A percentile compares a stretch with the other conserved stretches of the same genome.
These are phyloP conservation scores for Crotophaga sulcirostris DNA, from an alignment of 2,113 vertebrate genomes.

Conservation along the genomic window DNA sequence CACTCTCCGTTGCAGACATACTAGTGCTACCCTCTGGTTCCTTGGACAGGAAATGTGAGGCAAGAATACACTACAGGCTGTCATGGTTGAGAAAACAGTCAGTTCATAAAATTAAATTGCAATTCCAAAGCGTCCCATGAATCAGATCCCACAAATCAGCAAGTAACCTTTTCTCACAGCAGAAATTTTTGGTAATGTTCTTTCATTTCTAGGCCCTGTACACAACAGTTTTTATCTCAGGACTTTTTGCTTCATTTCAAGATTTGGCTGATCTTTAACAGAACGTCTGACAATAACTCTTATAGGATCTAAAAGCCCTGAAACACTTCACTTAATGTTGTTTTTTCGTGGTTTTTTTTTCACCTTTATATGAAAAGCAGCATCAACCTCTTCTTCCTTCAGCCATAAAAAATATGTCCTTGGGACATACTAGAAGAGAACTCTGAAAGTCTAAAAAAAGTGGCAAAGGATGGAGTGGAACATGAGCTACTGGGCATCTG, in stretches of 20 bases:
- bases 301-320: neutral
- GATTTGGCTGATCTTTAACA: neutral
- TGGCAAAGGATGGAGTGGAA: neutral
- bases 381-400: neutral
- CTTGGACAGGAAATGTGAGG: neutral
- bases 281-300: neutral
- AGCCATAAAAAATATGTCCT: neutral
- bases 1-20: neutral
- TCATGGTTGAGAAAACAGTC: neutral
- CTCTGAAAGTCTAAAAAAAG: neutral
- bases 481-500: neutral
- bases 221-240: neutral
- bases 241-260: neutral
- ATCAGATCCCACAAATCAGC: neutral
- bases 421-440: neutral
- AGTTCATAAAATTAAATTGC: neutral
- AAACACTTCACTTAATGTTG: neutral
- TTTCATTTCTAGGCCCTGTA: neutral
- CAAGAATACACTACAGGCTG: neutral
- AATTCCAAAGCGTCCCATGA: neutral
- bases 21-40: neutral
- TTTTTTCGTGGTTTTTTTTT: fast-evolving
- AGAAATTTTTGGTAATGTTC: neutral
- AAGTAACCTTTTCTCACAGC: neutral
- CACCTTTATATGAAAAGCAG: fast-evolving